Evolutionary conservation across 2,113 vertebrate genomes (phyloP).

Genomic region (Psettodes erumei): DNA sequence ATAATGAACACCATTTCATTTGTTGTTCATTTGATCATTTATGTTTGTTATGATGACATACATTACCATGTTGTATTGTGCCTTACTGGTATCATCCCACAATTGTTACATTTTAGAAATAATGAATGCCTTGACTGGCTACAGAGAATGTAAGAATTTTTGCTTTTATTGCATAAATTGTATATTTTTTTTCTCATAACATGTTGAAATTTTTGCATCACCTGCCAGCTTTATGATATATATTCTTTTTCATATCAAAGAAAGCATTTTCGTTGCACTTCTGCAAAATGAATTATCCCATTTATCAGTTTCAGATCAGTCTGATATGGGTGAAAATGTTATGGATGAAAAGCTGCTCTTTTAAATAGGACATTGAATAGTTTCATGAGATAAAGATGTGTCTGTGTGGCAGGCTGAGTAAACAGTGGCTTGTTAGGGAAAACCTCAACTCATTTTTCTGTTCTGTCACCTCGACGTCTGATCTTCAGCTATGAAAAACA

Average conservation of each 20-base stretch:
- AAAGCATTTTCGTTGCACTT: conserved; percentile 7
- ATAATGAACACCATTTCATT: not conserved
- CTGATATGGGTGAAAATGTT: not conserved
- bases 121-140: not conserved
- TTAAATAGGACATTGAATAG: conserved; percentile 2
- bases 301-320: conserved; percentile 16
- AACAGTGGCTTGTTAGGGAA: conserved; percentile 35
- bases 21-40: not conserved
- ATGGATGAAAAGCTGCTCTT: not conserved
- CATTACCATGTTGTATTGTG: not conserved
- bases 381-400: conserved; percentile 22
- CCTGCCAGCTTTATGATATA: not conserved
- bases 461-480: conserved; percentile 57
- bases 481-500: conserved; percentile 52
- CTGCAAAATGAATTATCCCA: not conserved
- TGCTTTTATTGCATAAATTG: not conserved
- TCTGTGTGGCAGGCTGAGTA: conserved; percentile 20
- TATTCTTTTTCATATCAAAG: not conserved
- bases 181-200: not conserved
- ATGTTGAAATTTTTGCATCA: conserved; percentile 2
- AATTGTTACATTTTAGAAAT: not conserved
- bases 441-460: conserved; percentile 30
- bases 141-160: not conserved
- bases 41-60: not conserved
- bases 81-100: not conserved